These are phyloP conservation scores for Benitochromis conjunctus DNA, from an alignment of 2,113 vertebrate species.

Conservation along the genomic window DNA sequence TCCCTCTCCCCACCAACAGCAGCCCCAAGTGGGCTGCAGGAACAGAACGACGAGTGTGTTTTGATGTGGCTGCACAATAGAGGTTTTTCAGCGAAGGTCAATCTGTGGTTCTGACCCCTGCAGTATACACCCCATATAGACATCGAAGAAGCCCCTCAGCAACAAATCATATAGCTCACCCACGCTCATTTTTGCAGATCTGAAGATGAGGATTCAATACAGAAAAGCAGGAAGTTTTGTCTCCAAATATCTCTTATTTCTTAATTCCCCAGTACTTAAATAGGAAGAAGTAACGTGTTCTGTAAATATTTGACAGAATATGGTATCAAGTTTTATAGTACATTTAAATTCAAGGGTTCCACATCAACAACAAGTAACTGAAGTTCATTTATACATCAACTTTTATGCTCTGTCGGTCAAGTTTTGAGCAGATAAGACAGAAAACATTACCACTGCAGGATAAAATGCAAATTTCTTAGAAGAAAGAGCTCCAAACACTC, in stretches of 20 bases:
- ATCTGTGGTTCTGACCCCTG: constrained; percentile 20
- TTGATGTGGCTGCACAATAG: constrained; percentile 56
- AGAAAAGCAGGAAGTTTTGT: background rate
- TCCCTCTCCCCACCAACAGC: background rate
- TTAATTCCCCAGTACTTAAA: background rate
- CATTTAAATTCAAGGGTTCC: background rate
- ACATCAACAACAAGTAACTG: background rate
- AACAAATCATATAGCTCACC: constrained; percentile 20
- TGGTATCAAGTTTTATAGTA: background rate
- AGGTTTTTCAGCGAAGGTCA: constrained; percentile 30
- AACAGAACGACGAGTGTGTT: constrained; percentile 55
- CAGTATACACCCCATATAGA: constrained; percentile 5
- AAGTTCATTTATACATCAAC: background rate
- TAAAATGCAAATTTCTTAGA: background rate
- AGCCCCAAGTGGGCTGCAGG: background rate
- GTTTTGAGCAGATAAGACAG: background rate
- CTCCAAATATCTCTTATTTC: background rate
- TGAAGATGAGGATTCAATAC: background rate
- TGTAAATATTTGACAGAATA: background rate
- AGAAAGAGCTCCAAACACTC: background rate
- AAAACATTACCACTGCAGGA: background rate
- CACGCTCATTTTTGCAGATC: background rate
- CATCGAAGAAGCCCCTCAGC: background rate
- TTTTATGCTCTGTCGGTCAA: background rate
- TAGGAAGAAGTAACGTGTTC: background rate